These are phyloP conservation scores for Chrysolina haemoptera DNA, from an alignment of 2,888 invertebrate genomes.

Conservation along the genomic window DNA sequence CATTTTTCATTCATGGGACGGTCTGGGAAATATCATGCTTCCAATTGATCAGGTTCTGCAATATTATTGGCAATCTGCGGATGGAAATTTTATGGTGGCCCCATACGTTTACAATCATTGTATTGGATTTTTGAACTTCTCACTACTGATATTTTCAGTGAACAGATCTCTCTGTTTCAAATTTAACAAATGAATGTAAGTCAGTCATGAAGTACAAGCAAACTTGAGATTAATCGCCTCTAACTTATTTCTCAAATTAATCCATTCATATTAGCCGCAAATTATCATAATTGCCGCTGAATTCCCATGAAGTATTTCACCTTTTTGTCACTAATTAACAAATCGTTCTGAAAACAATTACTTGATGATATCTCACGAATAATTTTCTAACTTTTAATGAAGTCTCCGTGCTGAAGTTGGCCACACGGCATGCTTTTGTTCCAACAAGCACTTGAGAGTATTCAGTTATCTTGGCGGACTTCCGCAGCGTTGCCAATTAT, in stretches of 20 bases:
- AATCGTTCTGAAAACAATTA: slow-evolving; percentile 46
- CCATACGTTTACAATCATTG: too few relatives aligned
- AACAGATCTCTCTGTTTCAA: too few relatives aligned
- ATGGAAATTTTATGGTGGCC: too few relatives aligned
- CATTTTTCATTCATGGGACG: too few relatives aligned
- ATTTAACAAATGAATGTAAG: too few relatives aligned
- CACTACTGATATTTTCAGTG: too few relatives aligned
- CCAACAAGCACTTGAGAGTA: neutral
- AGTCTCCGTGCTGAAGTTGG: slow-evolving; percentile 29
- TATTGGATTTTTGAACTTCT: too few relatives aligned
- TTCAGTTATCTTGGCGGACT: neutral
- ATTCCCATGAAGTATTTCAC: slow-evolving; percentile 34
- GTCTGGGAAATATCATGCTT: too few relatives aligned
- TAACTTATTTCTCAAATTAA: neutral
- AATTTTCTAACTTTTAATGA: slow-evolving; percentile 48
- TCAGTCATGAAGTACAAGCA: too few relatives aligned
- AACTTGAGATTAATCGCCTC: too few relatives aligned
- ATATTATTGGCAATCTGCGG: too few relatives aligned
- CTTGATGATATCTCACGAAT: slow-evolving; percentile 40
- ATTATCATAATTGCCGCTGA: slow-evolving; percentile 35
- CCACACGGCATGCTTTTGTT: slow-evolving; percentile 21
- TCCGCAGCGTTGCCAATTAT: neutral
- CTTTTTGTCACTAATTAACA: slow-evolving; percentile 38
- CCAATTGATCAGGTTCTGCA: too few relatives aligned
- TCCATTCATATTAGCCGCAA: slow-evolving; percentile 15